These are phyloP conservation scores for Parasteatoda lunata DNA, from an alignment of 2,888 invertebrate genomes.

Conservation along the genomic window DNA sequence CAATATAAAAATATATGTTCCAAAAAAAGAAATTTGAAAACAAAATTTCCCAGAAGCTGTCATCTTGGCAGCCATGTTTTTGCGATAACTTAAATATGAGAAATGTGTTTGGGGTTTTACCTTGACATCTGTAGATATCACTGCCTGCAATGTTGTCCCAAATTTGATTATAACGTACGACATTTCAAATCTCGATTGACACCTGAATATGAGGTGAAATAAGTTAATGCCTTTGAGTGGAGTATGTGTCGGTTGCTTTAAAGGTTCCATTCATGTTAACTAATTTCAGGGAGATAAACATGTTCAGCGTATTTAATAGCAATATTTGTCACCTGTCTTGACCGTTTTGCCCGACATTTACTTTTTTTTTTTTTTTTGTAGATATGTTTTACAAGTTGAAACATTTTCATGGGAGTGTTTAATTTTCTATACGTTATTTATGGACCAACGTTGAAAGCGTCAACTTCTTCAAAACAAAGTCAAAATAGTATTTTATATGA, in stretches of 20 bases:
- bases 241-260: not conserved
- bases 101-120: not conserved
- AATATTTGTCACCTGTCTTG: too few species aligned
- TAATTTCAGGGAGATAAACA: not conserved
- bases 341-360: too few species aligned
- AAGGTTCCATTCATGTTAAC: not conserved
- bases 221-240: not conserved
- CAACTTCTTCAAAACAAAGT: too few species aligned
- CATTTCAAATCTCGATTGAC: not conserved
- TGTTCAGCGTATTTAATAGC: not conserved
- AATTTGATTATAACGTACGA: not conserved
- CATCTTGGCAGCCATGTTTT: not conserved
- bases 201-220: not conserved
- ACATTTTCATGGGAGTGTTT: too few species aligned
- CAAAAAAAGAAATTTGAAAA: not conserved
- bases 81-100: not conserved
- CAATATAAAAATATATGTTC: not conserved
- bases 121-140: not conserved
- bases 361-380: too few species aligned
- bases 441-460: too few species aligned
- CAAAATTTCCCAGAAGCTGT: not conserved
- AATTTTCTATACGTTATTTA: too few species aligned
- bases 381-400: too few species aligned
- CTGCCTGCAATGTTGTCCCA: not conserved
- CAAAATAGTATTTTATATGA: too few species aligned